Conservation (phyloP, 2,113 vertebrate species). For the Ceyx melanurus region DNA sequence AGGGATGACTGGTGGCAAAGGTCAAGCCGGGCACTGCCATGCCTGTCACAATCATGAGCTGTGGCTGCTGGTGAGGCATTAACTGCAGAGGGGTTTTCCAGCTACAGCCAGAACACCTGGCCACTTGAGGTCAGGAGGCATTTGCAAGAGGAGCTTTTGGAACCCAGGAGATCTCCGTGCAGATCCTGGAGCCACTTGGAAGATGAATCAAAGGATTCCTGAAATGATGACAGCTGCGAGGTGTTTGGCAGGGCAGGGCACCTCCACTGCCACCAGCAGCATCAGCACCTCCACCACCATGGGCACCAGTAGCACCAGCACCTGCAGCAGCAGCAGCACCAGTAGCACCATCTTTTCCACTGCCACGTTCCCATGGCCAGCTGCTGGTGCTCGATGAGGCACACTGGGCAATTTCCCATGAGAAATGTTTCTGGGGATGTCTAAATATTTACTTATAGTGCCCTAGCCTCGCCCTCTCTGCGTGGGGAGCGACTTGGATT, state of each 20-base stretch:
- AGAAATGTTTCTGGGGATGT: slow-evolving; percentile 13
- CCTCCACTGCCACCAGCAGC: too few species aligned
- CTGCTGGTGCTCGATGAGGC: neutral
- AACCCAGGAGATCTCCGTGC: neutral
- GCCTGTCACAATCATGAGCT: slow-evolving; percentile 8
- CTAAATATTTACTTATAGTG: neutral
- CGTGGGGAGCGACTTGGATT: neutral
- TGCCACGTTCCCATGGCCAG: neutral
- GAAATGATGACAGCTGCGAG: neutral
- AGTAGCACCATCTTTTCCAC: neutral
- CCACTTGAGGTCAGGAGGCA: neutral
- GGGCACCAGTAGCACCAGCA: too few species aligned
- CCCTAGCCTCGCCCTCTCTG: neutral
- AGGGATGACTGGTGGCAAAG: neutral
- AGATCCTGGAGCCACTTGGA: neutral
- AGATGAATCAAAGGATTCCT: slow-evolving; percentile 39
- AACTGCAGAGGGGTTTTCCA: slow-evolving; percentile 60
- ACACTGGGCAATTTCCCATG: slow-evolving; percentile 36
- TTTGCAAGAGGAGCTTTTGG: neutral
- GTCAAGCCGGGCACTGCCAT: neutral
- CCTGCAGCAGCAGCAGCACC: too few species aligned
- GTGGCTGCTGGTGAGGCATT: neutral
- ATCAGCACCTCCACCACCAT: too few species aligned
- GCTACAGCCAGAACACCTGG: neutral
- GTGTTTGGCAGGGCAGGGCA: neutral